Percentiles rank a stretch among this genome's conserved stretches.
Evolutionary conservation across 2,888 invertebrate genomes (phyloP).

Genomic region (Atherix ibis): DNA sequence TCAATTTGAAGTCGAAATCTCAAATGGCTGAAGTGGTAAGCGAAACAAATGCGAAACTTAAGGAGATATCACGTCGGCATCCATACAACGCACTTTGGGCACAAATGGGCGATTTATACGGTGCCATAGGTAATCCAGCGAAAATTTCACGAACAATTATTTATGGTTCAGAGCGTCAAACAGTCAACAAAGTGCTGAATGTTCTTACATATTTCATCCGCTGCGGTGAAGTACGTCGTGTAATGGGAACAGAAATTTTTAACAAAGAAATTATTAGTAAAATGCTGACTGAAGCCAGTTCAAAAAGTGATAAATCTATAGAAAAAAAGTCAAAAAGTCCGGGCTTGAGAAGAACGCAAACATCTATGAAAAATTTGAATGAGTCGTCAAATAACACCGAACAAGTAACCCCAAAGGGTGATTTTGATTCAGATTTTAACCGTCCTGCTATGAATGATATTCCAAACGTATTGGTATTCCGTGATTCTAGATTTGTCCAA

Average conservation of each 20-base stretch:
- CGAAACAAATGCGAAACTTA: constrained; percentile 29
- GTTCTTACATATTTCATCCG: constrained; percentile 78
- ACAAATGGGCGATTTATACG: constrained; percentile 72
- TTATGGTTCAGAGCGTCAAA: constrained; percentile 45
- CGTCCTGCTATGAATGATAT: constrained; percentile 23
- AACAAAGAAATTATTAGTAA: constrained; percentile 16
- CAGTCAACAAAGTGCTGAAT: constrained; percentile 55
- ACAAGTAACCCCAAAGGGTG: neutral
- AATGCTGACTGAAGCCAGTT: constrained; percentile 5
- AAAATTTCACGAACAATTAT: constrained; percentile 67
- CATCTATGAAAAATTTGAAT: constrained; percentile 26
- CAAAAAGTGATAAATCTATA: constrained; percentile 5
- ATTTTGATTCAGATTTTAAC: constrained; percentile 4
- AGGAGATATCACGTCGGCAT: constrained; percentile 42
- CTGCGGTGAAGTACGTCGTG: constrained; percentile 52
- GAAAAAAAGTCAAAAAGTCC: constrained; percentile 1
- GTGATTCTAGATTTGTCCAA: constrained; percentile 30
- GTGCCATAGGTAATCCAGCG: constrained; percentile 65
- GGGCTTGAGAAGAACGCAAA: constrained; percentile 22
- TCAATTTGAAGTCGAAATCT: constrained; percentile 20
- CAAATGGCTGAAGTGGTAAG: constrained; percentile 18
- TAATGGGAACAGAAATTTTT: constrained; percentile 20
- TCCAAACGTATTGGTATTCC: constrained; percentile 28
- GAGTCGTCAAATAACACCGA: constrained; percentile 13
- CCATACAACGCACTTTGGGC: constrained; percentile 86